These are phyloP conservation scores for Ciconia maguari DNA, from an alignment of 2,113 vertebrate genomes.

Conservation along the genomic window DNA sequence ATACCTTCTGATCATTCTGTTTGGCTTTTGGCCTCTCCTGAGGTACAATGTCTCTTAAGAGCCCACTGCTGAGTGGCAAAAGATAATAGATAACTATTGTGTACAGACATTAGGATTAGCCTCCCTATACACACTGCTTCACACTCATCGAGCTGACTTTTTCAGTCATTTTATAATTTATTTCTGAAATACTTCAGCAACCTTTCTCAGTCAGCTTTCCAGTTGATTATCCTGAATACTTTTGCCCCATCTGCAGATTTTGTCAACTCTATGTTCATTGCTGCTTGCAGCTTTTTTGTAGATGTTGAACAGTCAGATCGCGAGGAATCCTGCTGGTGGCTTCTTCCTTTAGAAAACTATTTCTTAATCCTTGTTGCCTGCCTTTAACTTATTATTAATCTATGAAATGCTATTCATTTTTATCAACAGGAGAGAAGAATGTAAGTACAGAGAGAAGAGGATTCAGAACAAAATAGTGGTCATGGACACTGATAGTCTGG, in stretches of 20 bases:
- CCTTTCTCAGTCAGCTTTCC: neutral
- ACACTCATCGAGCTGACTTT: neutral
- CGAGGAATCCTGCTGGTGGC: neutral
- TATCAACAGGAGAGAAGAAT: neutral
- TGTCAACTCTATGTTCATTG: neutral
- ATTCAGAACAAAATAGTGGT: neutral
- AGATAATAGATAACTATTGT: neutral
- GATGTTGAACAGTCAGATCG: neutral
- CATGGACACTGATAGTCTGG: neutral
- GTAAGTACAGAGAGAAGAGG: neutral
- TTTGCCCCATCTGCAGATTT: neutral
- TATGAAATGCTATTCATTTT: neutral
- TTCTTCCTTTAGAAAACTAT: neutral
- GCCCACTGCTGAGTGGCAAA: neutral
- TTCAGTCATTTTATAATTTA: neutral
- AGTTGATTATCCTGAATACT: neutral
- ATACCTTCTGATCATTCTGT: neutral
- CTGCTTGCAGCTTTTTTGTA: neutral
- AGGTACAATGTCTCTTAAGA: neutral
- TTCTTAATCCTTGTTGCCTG: neutral
- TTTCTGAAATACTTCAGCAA: neutral
- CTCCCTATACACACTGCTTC: accelerated
- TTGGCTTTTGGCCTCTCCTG: neutral
- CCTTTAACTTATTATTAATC: neutral
- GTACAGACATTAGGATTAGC: neutral